phyloP scores from a whole-genome alignment of 37 sponge, comb jelly and placozoan species.

The Bolinopsis microptera region DNA sequence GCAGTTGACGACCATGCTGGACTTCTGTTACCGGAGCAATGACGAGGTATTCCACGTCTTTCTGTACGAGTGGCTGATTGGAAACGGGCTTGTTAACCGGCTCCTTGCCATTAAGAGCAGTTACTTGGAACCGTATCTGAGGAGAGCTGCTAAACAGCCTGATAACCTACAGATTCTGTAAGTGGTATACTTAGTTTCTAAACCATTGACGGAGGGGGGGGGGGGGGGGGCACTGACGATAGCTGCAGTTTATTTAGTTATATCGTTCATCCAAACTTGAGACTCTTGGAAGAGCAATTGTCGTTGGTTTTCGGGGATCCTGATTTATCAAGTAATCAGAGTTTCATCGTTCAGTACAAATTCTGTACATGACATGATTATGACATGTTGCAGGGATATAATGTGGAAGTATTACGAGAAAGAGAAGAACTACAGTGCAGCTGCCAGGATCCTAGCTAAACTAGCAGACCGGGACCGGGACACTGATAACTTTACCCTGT shows the following conservation, averaged over 20 bases:
- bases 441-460: conserved; percentile 84
- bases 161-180: conserved; percentile 62
- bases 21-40: conserved; percentile 51
- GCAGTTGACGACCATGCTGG: conserved; percentile 34
- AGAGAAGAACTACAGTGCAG: conserved; percentile 80
- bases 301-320: too few species aligned
- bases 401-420: conserved; percentile 95
- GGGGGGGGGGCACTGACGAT: neutral
- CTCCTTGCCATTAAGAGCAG: conserved; percentile 77
- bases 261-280: too few species aligned
- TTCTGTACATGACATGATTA: too few species aligned
- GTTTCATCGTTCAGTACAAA: too few species aligned
- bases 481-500: conserved; percentile 70
- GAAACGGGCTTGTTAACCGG: conserved; percentile 69
- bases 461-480: conserved; percentile 71
- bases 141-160: conserved; percentile 33
- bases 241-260: neutral
- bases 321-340: too few species aligned
- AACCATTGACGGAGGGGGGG: neutral
- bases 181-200: conserved; percentile 4
- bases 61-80: conserved; percentile 87
- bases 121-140: conserved; percentile 36
- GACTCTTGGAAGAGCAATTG: too few species aligned
- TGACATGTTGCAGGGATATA: conserved; percentile 62
- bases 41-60: conserved; percentile 81